Conservation (phyloP, 2,888 invertebrate genomes). For the Heliothis peltigera region DNA sequence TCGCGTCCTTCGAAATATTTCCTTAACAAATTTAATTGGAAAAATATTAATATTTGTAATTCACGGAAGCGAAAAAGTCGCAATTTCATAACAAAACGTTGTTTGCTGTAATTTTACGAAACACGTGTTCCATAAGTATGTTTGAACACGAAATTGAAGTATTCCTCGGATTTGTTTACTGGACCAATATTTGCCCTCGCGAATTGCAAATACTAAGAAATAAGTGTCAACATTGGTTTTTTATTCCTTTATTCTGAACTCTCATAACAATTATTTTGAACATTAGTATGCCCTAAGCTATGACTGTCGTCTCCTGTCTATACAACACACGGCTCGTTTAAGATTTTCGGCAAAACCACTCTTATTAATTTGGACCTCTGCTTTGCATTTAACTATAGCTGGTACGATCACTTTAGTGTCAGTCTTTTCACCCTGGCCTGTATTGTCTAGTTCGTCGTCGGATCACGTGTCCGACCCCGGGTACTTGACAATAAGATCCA, state of each 20-base stretch:
- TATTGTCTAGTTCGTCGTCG: constrained; percentile 78
- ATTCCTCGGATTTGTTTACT: constrained; percentile 23
- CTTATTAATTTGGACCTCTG: constrained; percentile 80
- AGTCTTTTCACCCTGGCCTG: constrained; percentile 78
- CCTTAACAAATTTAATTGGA: constrained; percentile 26
- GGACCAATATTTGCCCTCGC: constrained; percentile 38
- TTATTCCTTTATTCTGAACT: constrained; percentile 43
- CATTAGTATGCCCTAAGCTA: constrained; percentile 64
- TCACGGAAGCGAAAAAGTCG: constrained; percentile 15
- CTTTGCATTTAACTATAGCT: constrained; percentile 72
- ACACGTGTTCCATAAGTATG: constrained; percentile 28
- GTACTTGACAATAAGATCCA: constrained; percentile 86
- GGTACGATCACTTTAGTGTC: constrained; percentile 71
- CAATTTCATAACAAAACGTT: neutral
- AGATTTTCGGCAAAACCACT: constrained; percentile 85
- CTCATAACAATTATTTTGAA: constrained; percentile 41
- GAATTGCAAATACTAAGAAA: constrained; percentile 41
- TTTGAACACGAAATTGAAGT: constrained; percentile 43
- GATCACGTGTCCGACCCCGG: constrained; percentile 89
- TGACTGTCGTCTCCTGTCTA: constrained; percentile 84
- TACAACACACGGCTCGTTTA: constrained; percentile 85
- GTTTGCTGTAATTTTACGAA: constrained; percentile 21
- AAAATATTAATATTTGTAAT: constrained; percentile 31
- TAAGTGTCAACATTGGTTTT: constrained; percentile 36
- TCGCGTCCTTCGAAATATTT: constrained; percentile 34